Percentiles rank a stretch among this genome's conserved stretches.
phyloP scores from a whole-genome alignment of 2,888 invertebrate species.

The Diaphora mendica region DNA sequence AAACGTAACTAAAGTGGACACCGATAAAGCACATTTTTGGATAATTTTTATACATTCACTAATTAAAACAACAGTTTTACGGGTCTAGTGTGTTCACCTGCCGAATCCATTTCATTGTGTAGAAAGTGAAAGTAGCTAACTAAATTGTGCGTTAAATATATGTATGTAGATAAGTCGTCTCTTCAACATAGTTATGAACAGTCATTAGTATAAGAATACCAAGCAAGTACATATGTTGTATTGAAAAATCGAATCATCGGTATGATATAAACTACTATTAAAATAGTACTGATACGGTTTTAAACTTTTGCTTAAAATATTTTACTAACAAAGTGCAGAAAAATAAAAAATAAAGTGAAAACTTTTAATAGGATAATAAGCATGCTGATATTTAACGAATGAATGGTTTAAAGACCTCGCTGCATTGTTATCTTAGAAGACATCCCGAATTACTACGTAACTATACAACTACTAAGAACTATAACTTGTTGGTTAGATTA shows the following conservation, averaged over 20 bases:
- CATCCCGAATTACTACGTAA: neutral
- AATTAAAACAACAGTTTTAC: conserved; percentile 28
- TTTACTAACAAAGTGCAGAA: neutral
- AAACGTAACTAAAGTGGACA: conserved; percentile 22
- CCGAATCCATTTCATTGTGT: conserved; percentile 28
- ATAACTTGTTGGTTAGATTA: neutral
- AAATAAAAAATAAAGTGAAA: neutral
- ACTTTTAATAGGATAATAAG: neutral
- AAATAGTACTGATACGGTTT: neutral
- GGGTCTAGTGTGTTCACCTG: conserved; percentile 50
- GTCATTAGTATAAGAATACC: neutral
- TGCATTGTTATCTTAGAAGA: neutral
- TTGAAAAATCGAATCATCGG: neutral
- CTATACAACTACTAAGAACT: neutral
- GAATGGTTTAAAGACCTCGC: neutral
- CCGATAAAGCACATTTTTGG: conserved; percentile 20
- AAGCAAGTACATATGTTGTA: neutral
- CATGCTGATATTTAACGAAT: neutral
- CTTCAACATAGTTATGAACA: neutral
- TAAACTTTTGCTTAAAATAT: too few relatives aligned
- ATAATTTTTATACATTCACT: conserved; percentile 29
- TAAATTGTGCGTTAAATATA: conserved; percentile 1
- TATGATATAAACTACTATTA: neutral
- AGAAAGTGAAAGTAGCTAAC: conserved; percentile 1
- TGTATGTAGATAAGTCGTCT: neutral